Evolutionary conservation across 2,797 vertebrate species (phyloP).

Genomic region (Agapornis canus): DNA sequence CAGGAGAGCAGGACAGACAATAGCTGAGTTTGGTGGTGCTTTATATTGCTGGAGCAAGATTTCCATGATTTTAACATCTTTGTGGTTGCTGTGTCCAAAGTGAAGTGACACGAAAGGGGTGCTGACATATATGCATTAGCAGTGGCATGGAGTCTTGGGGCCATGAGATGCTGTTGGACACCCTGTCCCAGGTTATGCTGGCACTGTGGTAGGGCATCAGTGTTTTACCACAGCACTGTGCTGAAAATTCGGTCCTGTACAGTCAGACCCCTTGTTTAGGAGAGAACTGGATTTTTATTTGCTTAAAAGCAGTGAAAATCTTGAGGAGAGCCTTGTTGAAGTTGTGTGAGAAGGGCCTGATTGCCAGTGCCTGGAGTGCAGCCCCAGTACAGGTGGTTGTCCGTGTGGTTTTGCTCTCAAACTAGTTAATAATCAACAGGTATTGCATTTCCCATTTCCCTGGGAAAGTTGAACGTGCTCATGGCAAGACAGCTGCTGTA

Average conservation of each 20-base stretch:
- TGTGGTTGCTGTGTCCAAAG: not conserved
- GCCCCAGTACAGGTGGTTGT: not conserved
- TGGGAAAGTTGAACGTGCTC: not conserved
- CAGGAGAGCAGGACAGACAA: accelerated
- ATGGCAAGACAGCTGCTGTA: not conserved
- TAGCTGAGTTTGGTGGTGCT: not conserved
- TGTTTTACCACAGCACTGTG: not conserved
- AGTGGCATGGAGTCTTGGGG: not conserved
- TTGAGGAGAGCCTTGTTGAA: not conserved
- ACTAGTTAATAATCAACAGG: conserved; percentile 3
- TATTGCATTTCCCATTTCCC: not conserved
- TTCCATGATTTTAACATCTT: not conserved
- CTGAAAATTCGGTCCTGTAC: not conserved
- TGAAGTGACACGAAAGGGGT: not conserved
- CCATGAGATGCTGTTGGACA: accelerated
- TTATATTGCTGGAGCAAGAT: not conserved
- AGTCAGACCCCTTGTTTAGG: not conserved
- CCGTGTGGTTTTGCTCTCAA: not conserved
- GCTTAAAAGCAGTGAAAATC: not conserved
- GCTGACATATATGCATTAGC: not conserved
- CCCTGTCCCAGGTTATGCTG: not conserved
- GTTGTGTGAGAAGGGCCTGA: not conserved
- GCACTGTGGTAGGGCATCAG: accelerated
- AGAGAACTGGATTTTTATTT: not conserved
- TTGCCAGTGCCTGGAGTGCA: not conserved